phyloP scores from a whole-genome alignment of 2,797 vertebrate genomes.

The Nothura maculosa region DNA sequence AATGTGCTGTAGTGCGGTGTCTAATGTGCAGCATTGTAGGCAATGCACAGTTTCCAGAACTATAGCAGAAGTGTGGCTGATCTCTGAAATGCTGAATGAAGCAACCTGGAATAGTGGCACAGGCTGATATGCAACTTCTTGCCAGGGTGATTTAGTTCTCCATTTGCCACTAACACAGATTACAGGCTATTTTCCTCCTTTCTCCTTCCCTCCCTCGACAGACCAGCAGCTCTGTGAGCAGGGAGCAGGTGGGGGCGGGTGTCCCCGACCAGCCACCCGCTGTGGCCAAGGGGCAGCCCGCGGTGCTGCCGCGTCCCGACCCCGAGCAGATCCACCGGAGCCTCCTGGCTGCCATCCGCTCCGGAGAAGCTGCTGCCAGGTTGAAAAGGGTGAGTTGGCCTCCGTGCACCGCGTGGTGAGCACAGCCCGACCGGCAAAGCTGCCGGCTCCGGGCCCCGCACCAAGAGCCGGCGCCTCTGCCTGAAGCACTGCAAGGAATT shows the following conservation, averaged over 20 bases:
- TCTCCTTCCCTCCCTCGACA: constrained; percentile 61
- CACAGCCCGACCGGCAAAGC: no score
- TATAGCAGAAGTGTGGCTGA: not conserved
- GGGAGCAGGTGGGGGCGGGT: constrained; percentile 25
- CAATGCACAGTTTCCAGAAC: not conserved
- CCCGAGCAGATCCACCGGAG: constrained; percentile 85
- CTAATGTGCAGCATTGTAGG: not conserved
- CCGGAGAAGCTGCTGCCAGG: constrained; percentile 84
- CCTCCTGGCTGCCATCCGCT: constrained; percentile 84
- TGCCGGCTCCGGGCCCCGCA: no score
- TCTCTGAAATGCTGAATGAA: constrained; percentile 9
- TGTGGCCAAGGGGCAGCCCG: constrained; percentile 70
- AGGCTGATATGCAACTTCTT: not conserved
- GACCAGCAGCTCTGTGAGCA: constrained; percentile 75
- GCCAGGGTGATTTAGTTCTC: constrained; percentile 14
- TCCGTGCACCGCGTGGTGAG: not conserved
- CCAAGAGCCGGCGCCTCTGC: not conserved
- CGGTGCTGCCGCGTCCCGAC: constrained; percentile 76
- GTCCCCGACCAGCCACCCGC: constrained; percentile 64
- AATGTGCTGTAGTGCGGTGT: not conserved
- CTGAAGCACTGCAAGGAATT: not conserved
- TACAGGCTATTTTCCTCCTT: not conserved
- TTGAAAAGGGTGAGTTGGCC: constrained; percentile 82
- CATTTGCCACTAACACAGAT: constrained; percentile 21
- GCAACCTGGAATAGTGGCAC: not conserved